A percentile compares a stretch with the other conserved stretches of the same genome.
Evolutionary conservation across 2,797 vertebrate genomes (phyloP).

Genomic region (Pempheris klunzingeri): DNA sequence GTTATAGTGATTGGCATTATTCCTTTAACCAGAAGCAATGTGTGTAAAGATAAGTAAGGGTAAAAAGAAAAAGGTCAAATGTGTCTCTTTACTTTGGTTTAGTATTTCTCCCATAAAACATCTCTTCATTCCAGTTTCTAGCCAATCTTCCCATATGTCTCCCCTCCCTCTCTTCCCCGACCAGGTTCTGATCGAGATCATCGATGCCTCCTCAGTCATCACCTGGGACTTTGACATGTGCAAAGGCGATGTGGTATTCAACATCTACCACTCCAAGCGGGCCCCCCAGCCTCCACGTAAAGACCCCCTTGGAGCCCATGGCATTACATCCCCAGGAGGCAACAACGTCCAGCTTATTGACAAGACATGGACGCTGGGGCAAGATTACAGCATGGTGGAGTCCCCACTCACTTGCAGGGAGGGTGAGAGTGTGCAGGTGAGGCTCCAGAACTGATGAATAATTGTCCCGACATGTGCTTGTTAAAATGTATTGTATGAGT

Average conservation of each 20-base stretch:
- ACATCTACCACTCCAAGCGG: constrained; percentile 97
- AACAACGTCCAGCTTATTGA: constrained; percentile 98
- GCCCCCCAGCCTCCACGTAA: constrained; percentile 93
- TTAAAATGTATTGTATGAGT: neutral
- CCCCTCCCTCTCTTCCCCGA: neutral
- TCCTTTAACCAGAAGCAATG: neutral
- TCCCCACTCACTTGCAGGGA: constrained; percentile 95
- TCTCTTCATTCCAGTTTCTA: neutral
- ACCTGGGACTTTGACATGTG: constrained; percentile 99
- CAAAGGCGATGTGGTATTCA: constrained; percentile 97
- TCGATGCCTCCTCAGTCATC: constrained; percentile 96
- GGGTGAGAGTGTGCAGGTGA: constrained; percentile 98
- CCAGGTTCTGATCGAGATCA: constrained; percentile 94
- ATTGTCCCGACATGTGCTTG: no score
- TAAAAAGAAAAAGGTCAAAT: neutral
- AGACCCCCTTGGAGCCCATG: constrained; percentile 91
- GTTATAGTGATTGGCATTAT: neutral
- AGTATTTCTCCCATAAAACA: neutral
- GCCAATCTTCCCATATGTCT: neutral
- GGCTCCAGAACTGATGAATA: neutral
- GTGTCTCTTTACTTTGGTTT: neutral
- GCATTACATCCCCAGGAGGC: constrained; percentile 91
- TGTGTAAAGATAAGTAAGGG: neutral
- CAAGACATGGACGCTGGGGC: constrained; percentile 93
- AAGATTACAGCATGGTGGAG: constrained; percentile 98